Evolutionary conservation across 2,113 vertebrate species (phyloP).

Genomic region (Etheostoma spectabile): DNA sequence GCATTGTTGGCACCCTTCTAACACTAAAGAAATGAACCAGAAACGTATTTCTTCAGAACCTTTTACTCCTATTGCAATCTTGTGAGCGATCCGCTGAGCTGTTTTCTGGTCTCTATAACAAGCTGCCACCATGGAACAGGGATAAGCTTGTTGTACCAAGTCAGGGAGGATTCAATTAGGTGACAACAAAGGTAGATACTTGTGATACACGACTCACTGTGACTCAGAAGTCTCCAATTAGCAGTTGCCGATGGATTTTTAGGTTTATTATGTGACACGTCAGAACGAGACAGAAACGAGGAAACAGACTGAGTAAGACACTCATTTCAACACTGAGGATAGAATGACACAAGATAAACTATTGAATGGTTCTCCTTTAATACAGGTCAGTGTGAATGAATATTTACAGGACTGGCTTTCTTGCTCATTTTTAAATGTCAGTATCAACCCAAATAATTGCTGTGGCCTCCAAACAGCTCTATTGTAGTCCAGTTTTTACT

Average conservation of each 20-base stretch:
- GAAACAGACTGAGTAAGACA: background rate
- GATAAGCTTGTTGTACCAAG: background rate
- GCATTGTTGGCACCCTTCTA: background rate
- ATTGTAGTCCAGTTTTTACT: no score
- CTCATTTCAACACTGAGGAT: background rate
- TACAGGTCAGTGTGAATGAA: background rate
- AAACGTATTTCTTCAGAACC: background rate
- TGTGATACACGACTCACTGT: background rate
- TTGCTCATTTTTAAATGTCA: conserved; percentile 1
- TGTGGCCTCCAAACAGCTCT: background rate
- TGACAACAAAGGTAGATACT: background rate
- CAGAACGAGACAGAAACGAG: background rate
- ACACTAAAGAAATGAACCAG: background rate
- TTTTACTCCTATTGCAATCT: background rate
- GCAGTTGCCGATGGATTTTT: background rate
- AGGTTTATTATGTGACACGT: background rate
- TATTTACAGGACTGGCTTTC: background rate
- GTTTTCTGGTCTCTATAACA: background rate
- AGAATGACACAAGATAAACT: background rate
- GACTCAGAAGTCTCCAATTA: conserved; percentile 15
- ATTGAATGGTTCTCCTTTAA: background rate
- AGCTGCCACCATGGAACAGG: background rate
- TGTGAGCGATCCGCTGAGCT: background rate
- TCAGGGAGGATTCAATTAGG: conserved; percentile 1
- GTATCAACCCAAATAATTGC: background rate